These are phyloP conservation scores for Pogonocichla stellata DNA, from an alignment of 2,113 vertebrate species.

Conservation along the genomic window DNA sequence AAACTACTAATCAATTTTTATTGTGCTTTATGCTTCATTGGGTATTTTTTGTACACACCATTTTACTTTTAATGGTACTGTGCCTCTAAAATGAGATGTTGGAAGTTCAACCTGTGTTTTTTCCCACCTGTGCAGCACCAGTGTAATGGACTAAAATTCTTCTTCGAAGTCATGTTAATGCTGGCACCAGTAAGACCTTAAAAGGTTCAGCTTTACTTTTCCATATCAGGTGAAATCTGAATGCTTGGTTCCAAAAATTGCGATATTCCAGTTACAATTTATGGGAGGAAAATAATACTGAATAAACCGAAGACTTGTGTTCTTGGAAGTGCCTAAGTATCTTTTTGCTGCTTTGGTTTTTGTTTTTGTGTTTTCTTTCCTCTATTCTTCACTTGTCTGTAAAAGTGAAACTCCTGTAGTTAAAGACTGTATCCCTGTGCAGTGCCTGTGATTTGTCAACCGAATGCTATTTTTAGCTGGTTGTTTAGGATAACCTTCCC, in stretches of 20 bases:
- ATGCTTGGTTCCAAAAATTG: not conserved
- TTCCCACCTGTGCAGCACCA: not conserved
- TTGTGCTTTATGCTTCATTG: not conserved
- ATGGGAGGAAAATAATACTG: not conserved
- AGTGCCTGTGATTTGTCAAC: not conserved
- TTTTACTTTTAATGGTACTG: not conserved
- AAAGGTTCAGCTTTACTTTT: not conserved
- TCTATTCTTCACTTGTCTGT: not conserved
- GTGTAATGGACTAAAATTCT: not conserved
- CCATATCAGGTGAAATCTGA: not conserved
- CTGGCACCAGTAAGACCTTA: not conserved
- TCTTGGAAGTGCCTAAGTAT: not conserved
- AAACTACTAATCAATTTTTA: not conserved
- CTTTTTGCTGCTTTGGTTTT: not conserved
- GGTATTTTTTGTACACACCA: not conserved
- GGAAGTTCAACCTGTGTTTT: not conserved
- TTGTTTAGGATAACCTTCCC: constrained; percentile 47
- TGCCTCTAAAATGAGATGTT: not conserved
- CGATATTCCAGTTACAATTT: not conserved
- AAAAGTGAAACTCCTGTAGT: not conserved
- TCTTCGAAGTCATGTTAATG: not conserved
- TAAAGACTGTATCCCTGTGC: not conserved
- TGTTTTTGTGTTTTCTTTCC: not conserved
- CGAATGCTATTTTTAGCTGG: not conserved
- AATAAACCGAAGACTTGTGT: not conserved